Base-by-base conservation (phyloP, 1,140 invertebrate genomes). In the Homalodisca vitripennis region DNA sequence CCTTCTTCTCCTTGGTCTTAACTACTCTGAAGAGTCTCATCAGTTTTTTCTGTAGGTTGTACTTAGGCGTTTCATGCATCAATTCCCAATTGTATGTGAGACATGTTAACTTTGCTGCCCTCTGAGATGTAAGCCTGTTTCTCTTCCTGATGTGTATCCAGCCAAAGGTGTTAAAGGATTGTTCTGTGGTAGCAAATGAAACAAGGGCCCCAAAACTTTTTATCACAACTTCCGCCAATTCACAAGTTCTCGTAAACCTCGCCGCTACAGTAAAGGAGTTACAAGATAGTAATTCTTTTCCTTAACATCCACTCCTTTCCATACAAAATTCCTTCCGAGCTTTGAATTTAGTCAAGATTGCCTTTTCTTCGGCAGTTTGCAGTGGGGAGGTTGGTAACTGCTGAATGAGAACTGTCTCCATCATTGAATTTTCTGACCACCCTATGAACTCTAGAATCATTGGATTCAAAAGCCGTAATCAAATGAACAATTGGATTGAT, bases 391-490 rank as follows among this genome's bases (percentile, higher is more conserved):
- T n/a, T 3, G 65, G 65, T 47, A 66, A n/a, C 20, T 30, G 17
- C 17, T 48, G 14, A 12, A 27, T 48, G 32, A 65, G 27, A 24
- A 41, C 41, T 48, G 47, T 13, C 41, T 66, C 32, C 65, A 66
- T 66, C 34, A n/a, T 66, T 51, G 13, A 65, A 48, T 41, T 51
- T 47, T 47, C 32, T 24, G 2, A 47, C 32, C 31, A 66, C 32
- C 47, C 41, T 66, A 41, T 47, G 65, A 17, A 66, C 48, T 31
- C 14, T 3, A 20, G 32, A n/a, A 10, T 66, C 41, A 48, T 66
- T 66, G 2, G 32, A 47, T 27, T 70, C 69, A 27, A 70, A 66
- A 34, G 30, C n/a, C 34, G 64, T 67, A 26, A 71, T 62, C 60
- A 53, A 34, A 62, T 62, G 24, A 47, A 51, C 41, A 32, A 69